Base-by-base conservation (phyloP, 1,140 invertebrate species). In the Bombus consobrinus region DNA sequence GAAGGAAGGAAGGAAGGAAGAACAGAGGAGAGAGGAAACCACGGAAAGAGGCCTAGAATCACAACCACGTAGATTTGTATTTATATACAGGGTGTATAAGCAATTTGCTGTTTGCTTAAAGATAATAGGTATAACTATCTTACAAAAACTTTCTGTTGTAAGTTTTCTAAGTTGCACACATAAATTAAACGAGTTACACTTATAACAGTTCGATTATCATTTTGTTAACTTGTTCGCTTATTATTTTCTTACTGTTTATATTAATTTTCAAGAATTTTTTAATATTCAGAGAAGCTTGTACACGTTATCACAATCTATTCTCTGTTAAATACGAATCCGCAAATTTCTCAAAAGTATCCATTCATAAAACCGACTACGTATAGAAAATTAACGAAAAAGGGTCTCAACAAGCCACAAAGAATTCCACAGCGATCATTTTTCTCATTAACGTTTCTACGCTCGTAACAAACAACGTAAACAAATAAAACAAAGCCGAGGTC, bases 1-100 rank as follows among this genome's bases (percentile, higher is more conserved):
- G n/a, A n/a, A n/a, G n/a, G n/a, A n/a, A 75, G 72, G 59, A 86
- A 82, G 80, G 72, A 86, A 76, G 85, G 64, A 82, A 62, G 79
- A 76, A 72, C 6, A 34, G 37, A 39, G 66, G n/a, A 39, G 13
- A 62, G 47, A 84, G 76, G 71, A 59, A 83, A 83, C 39, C 69
- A 8, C 72, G 64, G 22, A 53, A 64, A 82, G 37, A 57, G 3
- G 25, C 25, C 6, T 72, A 34, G 12, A 72, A 72, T 57, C 32
- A 32, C 2, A 43, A 13, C 72, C 3, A 62, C 39, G 15, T 25
- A 75, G 13, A 81, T 75, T 43, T 34, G 5, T 43, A 34, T 59
- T 75, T 22, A n/a, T 82, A 69, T 59, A 82, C 43, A 37, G 62
- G n/a, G 28, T 82, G 39, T 75, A 59, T n/a, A 12, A 25, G n/a